Evolutionary conservation across 2,113 vertebrate species (phyloP).

Genomic region (Centropus unirufus): DNA sequence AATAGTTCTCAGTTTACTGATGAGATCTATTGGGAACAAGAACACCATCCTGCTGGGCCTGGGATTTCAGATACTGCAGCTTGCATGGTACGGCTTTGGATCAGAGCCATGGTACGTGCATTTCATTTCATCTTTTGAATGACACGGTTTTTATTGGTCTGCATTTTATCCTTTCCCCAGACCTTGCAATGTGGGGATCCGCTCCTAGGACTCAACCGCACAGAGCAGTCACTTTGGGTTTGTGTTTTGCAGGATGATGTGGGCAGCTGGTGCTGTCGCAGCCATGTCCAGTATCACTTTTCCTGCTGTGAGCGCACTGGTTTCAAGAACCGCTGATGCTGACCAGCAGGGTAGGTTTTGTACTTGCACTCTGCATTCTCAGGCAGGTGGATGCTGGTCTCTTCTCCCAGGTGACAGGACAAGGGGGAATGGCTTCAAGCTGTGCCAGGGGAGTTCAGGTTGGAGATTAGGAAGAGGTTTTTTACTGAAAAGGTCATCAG

Average conservation of each 20-base stretch:
- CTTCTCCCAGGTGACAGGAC: too few species aligned
- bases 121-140: neutral
- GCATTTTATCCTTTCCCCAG: neutral
- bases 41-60: conserved; percentile 89
- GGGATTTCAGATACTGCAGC: conserved; percentile 88
- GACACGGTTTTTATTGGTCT: too few species aligned
- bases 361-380: neutral
- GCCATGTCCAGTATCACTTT: conserved; percentile 92
- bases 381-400: too few species aligned
- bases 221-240: neutral
- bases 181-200: rapidly evolving
- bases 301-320: conserved; percentile 86
- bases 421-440: too few species aligned
- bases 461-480: too few species aligned
- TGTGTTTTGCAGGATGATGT: conserved; percentile 85
- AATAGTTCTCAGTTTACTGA: conserved; percentile 88
- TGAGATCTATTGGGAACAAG: conserved; percentile 92
- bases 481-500: too few species aligned
- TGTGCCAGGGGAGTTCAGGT: too few species aligned
- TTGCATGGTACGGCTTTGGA: conserved; percentile 90
- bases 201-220: too few species aligned
- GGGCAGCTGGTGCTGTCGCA: conserved; percentile 86
- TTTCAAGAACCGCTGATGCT: conserved; percentile 86
- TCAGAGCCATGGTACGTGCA: conserved; percentile 86
- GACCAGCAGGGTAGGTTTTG: conserved; percentile 85